Base-by-base conservation (phyloP, 2,113 vertebrate species). In the Gobiocypris rarus region DNA sequence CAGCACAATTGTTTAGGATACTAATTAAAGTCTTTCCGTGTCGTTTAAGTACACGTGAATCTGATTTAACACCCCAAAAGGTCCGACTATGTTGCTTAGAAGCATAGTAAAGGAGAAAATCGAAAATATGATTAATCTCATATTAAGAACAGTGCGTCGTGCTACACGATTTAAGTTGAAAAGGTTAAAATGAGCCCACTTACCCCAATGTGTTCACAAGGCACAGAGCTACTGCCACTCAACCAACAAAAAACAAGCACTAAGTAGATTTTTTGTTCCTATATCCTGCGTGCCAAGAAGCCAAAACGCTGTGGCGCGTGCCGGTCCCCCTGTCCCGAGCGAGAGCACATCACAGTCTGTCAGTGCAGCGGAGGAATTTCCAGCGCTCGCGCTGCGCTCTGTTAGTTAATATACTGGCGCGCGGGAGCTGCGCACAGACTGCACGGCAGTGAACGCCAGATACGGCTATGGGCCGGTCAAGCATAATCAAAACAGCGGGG, bases 361-460 rank as follows among this genome's bases (percentile, higher is more conserved):
- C 48, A 15, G 76, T n/a, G 61, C 83, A 61, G 73, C 73, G 67
- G 76, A 79, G 84, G 77, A 71, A 81, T 85, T 24, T 73, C 76
- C 77, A 43, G 75, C 48, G 61, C 61, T 54, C 75, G 59, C 61
- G 83, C 83, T 17, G 45, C 11, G 82, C 50, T 22, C 10, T 59
- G 24, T 52, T 54, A 15, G 71, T 74, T 75, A 54, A 56, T 52
- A 76, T 56, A 31, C 7, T 34, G 24, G 73, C 24, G 41, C 70
- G 77, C 59, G 52, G 2, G 74, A 56, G 74, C 50, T 76, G 56
- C 77, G n/a, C 56, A 31, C 58, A 7, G n/a, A 11, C 59, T 28
- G n/a, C 6, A 74, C 48, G 15, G 8, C 31, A 34, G 59, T 52
- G 24, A 22, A 34, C 9, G 43, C 43, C 59, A 28, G 54, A 78